Percentiles rank a stretch among this genome's conserved stretches.
Conservation (phyloP, 2,797 vertebrate genomes). For the Ceyx erithaca region DNA sequence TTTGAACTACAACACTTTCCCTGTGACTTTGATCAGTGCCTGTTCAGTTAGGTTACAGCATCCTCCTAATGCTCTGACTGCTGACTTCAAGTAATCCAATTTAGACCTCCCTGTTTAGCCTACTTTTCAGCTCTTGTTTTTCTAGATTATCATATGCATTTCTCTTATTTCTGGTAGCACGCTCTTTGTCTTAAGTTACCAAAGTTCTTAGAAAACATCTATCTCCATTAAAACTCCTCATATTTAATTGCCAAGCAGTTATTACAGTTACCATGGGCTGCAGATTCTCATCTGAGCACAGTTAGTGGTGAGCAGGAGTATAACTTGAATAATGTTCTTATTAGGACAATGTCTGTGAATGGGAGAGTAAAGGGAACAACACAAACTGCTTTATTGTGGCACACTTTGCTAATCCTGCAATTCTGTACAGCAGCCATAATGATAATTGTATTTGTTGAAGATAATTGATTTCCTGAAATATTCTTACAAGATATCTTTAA, state of each 20-base stretch:
- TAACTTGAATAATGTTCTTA: not conserved
- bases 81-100: not conserved
- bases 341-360: not conserved
- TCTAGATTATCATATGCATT: not conserved
- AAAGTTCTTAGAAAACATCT: not conserved
- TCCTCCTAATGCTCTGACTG: not conserved
- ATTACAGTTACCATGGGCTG: not conserved
- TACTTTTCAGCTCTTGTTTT: not conserved
- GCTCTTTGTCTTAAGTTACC: not conserved
- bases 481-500: not conserved
- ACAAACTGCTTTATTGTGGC: not conserved
- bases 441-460: not conserved
- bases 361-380: not conserved
- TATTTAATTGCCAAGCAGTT: not conserved
- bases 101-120: not conserved
- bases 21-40: constrained; percentile 12
- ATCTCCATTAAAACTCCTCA: not conserved
- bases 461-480: not conserved
- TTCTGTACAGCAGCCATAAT: not conserved
- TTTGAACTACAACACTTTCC: not conserved
- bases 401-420: not conserved
- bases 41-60: not conserved
- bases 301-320: not conserved
- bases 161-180: not conserved
- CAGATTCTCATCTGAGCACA: not conserved